phyloP scores from a whole-genome alignment of 2,888 invertebrate genomes.

The Drosophila fungiperda region DNA sequence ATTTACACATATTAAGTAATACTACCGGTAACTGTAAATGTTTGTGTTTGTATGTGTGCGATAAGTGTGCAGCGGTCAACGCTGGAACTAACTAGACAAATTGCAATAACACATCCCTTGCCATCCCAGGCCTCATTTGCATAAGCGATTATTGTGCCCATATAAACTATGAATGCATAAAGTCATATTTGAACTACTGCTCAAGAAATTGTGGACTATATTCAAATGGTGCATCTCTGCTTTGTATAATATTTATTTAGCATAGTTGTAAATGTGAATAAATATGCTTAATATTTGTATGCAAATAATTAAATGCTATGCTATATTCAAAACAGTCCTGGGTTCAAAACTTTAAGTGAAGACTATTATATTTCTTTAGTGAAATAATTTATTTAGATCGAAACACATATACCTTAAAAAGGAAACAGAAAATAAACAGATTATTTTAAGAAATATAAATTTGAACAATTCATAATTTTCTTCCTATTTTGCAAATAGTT shows the following conservation, averaged over 20 bases:
- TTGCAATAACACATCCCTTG: constrained; percentile 66
- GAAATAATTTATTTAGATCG: background rate
- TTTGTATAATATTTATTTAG: constrained; percentile 1
- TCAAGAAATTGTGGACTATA: constrained; percentile 14
- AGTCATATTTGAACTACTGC: constrained; percentile 26
- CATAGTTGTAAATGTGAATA: constrained; percentile 26
- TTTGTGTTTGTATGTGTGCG: constrained; percentile 25
- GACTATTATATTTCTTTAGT: background rate
- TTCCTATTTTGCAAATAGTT: too few relatives aligned
- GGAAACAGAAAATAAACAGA: background rate
- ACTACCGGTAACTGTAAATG: constrained; percentile 67
- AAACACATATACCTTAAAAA: background rate
- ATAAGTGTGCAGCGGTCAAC: constrained; percentile 51
- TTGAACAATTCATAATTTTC: too few relatives aligned
- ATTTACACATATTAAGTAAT: constrained; percentile 81
- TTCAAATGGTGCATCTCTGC: constrained; percentile 4
- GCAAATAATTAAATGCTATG: background rate
- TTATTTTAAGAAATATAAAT: background rate
- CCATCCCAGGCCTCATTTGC: constrained; percentile 49
- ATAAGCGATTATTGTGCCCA: constrained; percentile 50
- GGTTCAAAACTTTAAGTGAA: background rate
- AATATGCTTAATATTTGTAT: background rate
- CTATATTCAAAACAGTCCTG: background rate
- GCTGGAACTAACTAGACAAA: constrained; percentile 64
- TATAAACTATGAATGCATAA: constrained; percentile 22